Percentiles rank a stretch among this genome's conserved stretches.
These are phyloP conservation scores for Spea multiplicata DNA, from an alignment of 2,113 vertebrate species.

Conservation along the genomic window DNA sequence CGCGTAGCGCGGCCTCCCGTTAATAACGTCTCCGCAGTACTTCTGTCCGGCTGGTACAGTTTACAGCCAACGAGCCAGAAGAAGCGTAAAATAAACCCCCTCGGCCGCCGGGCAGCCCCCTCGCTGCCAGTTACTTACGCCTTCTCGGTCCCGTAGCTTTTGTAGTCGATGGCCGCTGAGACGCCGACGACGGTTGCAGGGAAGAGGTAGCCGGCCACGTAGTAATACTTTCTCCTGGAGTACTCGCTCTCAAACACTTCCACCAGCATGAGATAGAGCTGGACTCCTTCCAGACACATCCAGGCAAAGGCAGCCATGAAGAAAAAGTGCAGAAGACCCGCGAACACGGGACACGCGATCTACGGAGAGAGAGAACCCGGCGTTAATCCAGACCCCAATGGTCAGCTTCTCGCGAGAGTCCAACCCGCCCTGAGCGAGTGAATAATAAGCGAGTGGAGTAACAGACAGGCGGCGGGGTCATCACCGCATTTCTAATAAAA, in stretches of 20 bases:
- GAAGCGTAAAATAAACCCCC: conserved; percentile 57
- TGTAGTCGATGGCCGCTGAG: conserved; percentile 93
- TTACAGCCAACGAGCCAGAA: conserved; percentile 70
- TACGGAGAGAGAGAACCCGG: conserved; percentile 52
- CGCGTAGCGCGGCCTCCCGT: conserved; percentile 59
- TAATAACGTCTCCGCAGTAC: conserved; percentile 70
- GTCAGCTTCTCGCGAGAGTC: too few species aligned
- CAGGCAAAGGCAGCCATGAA: conserved; percentile 97
- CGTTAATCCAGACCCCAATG: too few species aligned
- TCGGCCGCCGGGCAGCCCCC: conserved; percentile 66
- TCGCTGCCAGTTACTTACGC: conserved; percentile 83
- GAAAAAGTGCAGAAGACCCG: conserved; percentile 96
- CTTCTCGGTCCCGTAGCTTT: conserved; percentile 92
- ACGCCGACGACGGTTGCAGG: conserved; percentile 95
- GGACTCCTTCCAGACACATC: conserved; percentile 98
- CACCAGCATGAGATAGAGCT: conserved; percentile 97
- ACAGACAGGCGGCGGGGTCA: too few species aligned
- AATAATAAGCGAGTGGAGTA: too few species aligned
- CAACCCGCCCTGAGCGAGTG: too few species aligned
- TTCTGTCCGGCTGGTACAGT: conserved; percentile 66
- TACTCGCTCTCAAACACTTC: conserved; percentile 99
- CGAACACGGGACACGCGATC: conserved; percentile 94
- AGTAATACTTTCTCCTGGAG: conserved; percentile 97
- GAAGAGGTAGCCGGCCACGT: conserved; percentile 93
- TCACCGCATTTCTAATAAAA: too few species aligned